phyloP scores from a whole-genome alignment of 2,888 invertebrate species.

The Diplazon laetatorius region DNA sequence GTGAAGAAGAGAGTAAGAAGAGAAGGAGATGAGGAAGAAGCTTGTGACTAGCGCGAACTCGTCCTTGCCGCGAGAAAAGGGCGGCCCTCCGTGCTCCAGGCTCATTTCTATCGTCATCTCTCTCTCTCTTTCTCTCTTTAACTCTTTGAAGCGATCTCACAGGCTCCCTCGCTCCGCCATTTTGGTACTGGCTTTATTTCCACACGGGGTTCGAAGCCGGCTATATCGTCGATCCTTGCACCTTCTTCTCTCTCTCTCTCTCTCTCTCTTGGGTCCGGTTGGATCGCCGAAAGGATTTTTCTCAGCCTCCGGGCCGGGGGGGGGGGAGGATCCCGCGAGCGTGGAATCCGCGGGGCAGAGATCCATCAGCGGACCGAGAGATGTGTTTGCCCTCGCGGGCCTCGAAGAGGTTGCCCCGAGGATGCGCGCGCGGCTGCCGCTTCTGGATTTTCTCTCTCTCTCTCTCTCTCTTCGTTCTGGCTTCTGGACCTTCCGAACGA shows the following conservation, averaged over 20 bases:
- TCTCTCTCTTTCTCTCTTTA: constrained; percentile 42
- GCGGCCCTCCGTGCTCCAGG: constrained; percentile 56
- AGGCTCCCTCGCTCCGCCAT: too few species aligned
- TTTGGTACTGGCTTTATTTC: too few species aligned
- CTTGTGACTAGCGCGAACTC: constrained; percentile 31
- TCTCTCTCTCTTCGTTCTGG: neutral
- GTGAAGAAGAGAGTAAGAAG: too few species aligned
- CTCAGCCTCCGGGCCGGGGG: constrained; percentile 57
- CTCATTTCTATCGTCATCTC: constrained; percentile 33
- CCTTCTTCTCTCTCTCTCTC: constrained; percentile 44
- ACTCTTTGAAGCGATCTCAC: too few species aligned
- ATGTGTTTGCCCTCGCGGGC: too few species aligned
- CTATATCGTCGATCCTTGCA: constrained; percentile 42
- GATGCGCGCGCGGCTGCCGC: too few species aligned
- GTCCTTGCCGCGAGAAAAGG: constrained; percentile 74
- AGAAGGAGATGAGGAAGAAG: too few species aligned
- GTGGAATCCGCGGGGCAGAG: constrained; percentile 50
- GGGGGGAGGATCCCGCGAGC: constrained; percentile 51
- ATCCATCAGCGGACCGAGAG: constrained; percentile 37
- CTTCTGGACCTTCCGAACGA: constrained; percentile 11
- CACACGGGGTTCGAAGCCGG: too few species aligned
- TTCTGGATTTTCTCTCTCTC: constrained; percentile 7
- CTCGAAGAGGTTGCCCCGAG: too few species aligned
- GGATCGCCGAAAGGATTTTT: too few species aligned
- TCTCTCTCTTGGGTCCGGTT: too few species aligned